Evolutionary conservation across 2,113 vertebrate genomes (phyloP), one percentile per base, ranked within the genome.

Genomic region (Otocyon megalotis): DNA sequence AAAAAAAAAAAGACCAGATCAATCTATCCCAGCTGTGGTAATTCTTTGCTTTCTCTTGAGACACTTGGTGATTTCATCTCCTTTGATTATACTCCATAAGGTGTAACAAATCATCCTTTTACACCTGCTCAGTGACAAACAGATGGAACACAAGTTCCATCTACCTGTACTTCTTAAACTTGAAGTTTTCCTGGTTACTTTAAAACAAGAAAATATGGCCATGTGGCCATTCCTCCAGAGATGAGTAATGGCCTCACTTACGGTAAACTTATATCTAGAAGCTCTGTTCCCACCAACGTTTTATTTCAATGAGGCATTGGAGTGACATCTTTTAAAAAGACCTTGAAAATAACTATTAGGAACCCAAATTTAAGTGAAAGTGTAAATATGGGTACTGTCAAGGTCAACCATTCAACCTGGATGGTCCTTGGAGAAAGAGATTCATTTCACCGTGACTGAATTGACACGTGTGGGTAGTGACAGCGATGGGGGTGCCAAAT

Each of bases 311-410:
- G 6, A 54, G n/a, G 32, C 71, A 26, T 19, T 77, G 35, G 17
- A 76, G 54, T 24, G 24, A 74, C 76, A 63, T 48, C 24, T 15
- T 96, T 60, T 79, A 8, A 14, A 74, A 81, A 72, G 58, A 87
- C 35, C 54, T 35, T 63, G 22, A 63, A 96, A 71, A 30, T 86
- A 65, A 93, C 85, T 88, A 16, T 43, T 58, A 77, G 54, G 50
- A 85, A 58, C 79, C 54, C 88, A 88, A 88, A 65, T 76, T 80
- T 90, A 90, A 85, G 71, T 67, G 88, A 58, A 62, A 74, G 63
- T 94, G 88, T 69, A 86, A 79, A 69, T 20, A 63, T 14, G 7
- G 20, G 12, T 74, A 19, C 69, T 10, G 0, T 77, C 13, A 19
- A 30, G 32, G 58, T n/a, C 37, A 58, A 32, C 24, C 60, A 35